Evolutionary conservation across 1,140 invertebrate genomes (phyloP), one percentile per base, ranked within the genome.

Genomic region (Drosophila repleta): DNA sequence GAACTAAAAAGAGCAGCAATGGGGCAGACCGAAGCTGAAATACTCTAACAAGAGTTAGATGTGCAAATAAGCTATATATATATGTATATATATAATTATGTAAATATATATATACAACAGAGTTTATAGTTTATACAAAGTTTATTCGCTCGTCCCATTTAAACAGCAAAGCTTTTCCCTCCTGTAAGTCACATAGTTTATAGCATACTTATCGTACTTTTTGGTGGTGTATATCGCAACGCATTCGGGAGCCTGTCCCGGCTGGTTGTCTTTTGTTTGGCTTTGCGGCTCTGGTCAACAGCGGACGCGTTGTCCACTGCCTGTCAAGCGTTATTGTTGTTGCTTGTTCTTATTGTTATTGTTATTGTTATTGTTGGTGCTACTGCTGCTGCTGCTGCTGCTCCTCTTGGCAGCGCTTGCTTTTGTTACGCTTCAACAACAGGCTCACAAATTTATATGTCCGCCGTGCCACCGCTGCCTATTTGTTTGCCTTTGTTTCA

Each of bases 291-390:
- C 29, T 80, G 74, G 61, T 80, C 74, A 77, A 71, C 49, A 64
- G 45, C 49, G 65, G 45, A 61, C 58, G 58, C 63, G 48, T 72
- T 87, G 74, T 78, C 71, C 79, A 49, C 56, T 83, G 71, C 58
- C 58, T 75, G 79, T 79, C 79, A 71, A 78, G 71, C 53, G 61
- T 65, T 72, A 55, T 74, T 74, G 64, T 71, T 74, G 79, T 48
- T 72, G 62, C 35, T 58, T 52, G 37, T 66, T 65, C 37, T 24
- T 66, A 51, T 64, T 68, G 48, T 62, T 76, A 61, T 66, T 72
- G 63, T 70, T 68, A 49, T 35, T 78, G 52, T 20, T 48, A 45
- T 39, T 70, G 58, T 32, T 57, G 35, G 17, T 63, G 43, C 48
- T 72, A 61, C 7, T 55, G 17, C 18, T 32, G 8, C 8, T 65